Evolutionary conservation across 2,888 invertebrate genomes (phyloP), one percentile per base, ranked within the genome.

Genomic region (Herminia tarsipennalis): DNA sequence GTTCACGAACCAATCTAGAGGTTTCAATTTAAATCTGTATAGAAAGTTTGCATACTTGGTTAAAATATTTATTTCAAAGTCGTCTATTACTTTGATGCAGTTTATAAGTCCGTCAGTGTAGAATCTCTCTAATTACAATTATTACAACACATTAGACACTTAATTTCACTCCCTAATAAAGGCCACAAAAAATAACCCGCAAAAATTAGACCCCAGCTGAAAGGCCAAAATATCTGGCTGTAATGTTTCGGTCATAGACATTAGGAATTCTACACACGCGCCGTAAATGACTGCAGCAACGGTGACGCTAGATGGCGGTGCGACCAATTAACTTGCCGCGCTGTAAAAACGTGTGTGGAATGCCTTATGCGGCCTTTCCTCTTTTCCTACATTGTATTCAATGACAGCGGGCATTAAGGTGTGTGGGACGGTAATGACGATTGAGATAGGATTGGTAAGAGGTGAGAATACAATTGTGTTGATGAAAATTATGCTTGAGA

Each of bases 261-360:
- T 74, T 69, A 74, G 62, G 67, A 51, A 81, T 72, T 66, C 76
- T 17, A 17, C 63, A 65, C 78, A 74, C 78, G 77, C 56, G 49
- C 53, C 46, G 39, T 60, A 66, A 77, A 74, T 71, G 77, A 60
- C 68, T 62, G 65, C 64, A 70, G 62, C 66, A 66, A 66, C 57
- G 55, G 70, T 54, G 52, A 48, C 62, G 66, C 50, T 56, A 57
- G 59, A 46, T 57, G 60, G 55, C 62, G 61, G 61, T 66, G 71
- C 66, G 66, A 68, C 73, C 78, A 79, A 79, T 79, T 79, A 79
- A 73, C 74, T 75, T 66, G 64, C 63, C 70, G 67, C 69, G 68
- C 56, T 66, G 68, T 76, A 68, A 74, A 74, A 70, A 73, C 78
- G 78, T 80, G 79, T 71, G 61, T 37, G 32, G 76, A 79, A 71